phyloP scores from a whole-genome alignment of 1,140 invertebrate species.

The Chelonus insularis region DNA sequence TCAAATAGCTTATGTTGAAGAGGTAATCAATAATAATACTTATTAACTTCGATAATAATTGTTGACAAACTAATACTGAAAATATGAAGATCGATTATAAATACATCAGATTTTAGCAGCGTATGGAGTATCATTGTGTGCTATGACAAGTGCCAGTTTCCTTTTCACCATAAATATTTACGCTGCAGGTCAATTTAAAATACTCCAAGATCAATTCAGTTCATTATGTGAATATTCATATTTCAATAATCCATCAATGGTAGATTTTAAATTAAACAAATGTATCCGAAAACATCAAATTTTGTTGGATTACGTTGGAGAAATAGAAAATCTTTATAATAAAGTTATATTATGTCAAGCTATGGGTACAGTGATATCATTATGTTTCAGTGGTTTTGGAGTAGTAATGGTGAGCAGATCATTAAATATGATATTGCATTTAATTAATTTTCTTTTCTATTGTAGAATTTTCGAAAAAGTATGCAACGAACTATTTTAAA shows the following conservation, averaged over 20 bases:
- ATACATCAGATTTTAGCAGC: slow-evolving; percentile 33
- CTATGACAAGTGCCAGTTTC: slow-evolving; percentile 39
- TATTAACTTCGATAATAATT: too few relatives aligned
- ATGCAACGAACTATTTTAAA: slow-evolving; percentile 5
- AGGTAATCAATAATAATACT: too few relatives aligned
- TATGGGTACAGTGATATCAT: slow-evolving; percentile 11
- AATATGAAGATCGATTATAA: too few relatives aligned
- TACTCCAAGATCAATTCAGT: slow-evolving; percentile 25
- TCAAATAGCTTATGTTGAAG: too few relatives aligned
- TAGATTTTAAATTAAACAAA: not conserved
- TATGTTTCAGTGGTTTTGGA: slow-evolving; percentile 29
- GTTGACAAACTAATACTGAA: too few relatives aligned
- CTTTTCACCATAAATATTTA: slow-evolving; percentile 35
- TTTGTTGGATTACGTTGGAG: slow-evolving; percentile 20
- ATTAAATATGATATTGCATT: not conserved
- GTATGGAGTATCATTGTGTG: slow-evolving; percentile 31
- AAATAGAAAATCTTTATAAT: slow-evolving; percentile 23
- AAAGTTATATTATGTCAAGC: slow-evolving; percentile 23
- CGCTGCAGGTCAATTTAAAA: slow-evolving; percentile 35
- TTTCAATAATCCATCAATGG: not conserved
- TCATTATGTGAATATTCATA: not conserved
- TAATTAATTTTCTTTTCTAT: not conserved
- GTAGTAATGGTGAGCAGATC: slow-evolving; percentile 22
- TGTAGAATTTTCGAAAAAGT: not conserved
- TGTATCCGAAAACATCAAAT: slow-evolving; percentile 26